These are phyloP conservation scores for Ellobium chinense DNA, from an alignment of 2,888 invertebrate species.

Conservation along the genomic window DNA sequence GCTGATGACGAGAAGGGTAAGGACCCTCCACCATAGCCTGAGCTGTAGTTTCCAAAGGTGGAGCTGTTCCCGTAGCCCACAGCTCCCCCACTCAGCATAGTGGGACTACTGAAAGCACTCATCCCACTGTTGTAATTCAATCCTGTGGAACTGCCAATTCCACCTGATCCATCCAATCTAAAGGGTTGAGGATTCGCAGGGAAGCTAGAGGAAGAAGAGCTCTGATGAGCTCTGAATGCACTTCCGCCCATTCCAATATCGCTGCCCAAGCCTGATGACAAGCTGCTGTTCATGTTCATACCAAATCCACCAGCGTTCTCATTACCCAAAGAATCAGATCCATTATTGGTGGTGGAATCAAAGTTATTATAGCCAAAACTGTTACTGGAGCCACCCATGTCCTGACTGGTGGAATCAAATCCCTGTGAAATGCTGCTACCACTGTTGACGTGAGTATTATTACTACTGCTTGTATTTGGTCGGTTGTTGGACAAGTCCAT, in stretches of 20 bases:
- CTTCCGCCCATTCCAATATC: constrained; percentile 42
- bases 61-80: constrained; percentile 30
- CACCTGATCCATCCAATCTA: constrained; percentile 23
- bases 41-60: constrained; percentile 36
- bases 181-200: constrained; percentile 42
- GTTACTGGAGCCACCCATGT: background rate
- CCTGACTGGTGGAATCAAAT: constrained; percentile 2
- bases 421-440: constrained; percentile 18
- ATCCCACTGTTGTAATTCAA: constrained; percentile 41
- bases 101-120: constrained; percentile 45
- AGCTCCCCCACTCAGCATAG: background rate
- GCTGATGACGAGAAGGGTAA: constrained; percentile 23
- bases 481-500: constrained; percentile 32
- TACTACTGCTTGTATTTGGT: constrained; percentile 7
- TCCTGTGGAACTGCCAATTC: constrained; percentile 20
- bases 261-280: constrained; percentile 9
- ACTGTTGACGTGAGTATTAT: background rate
- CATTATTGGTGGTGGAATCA: background rate
- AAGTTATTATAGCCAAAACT: background rate
- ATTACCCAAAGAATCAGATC: background rate
- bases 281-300: background rate
- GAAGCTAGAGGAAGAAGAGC: constrained; percentile 15
- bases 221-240: constrained; percentile 44
- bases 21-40: constrained; percentile 6
- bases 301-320: constrained; percentile 6